Conservation (phyloP, 2,113 vertebrate genomes). For the Hippocampus abdominalis region DNA sequence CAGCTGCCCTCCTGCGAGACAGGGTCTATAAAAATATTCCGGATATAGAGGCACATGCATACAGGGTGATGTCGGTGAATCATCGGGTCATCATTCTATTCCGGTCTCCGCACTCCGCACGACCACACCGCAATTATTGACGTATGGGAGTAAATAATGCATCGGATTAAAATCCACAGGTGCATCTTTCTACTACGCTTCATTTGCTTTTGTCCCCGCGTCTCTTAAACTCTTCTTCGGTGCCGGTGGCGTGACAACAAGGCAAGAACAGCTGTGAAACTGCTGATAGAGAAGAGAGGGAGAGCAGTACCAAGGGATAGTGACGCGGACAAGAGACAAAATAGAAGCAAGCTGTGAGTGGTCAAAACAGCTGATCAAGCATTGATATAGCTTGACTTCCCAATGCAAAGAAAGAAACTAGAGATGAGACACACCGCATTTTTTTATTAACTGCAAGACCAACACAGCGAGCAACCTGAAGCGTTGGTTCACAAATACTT, state of each 20-base stretch:
- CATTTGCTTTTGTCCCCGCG: slow-evolving; percentile 22
- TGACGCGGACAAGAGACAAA: slow-evolving; percentile 47
- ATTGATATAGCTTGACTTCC: slow-evolving; percentile 36
- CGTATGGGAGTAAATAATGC: slow-evolving; percentile 32
- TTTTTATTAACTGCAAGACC: neutral
- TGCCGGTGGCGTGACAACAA: slow-evolving; percentile 47
- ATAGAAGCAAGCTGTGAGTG: slow-evolving; percentile 60
- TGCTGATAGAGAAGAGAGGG: slow-evolving; percentile 33
- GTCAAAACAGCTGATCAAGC: slow-evolving; percentile 71
- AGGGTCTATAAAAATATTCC: slow-evolving; percentile 59
- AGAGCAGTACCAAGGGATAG: slow-evolving; percentile 37
- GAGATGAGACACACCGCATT: slow-evolving; percentile 30
- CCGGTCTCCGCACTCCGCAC: slow-evolving; percentile 30
- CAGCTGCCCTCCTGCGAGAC: slow-evolving; percentile 61
- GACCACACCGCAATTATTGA: slow-evolving; percentile 39
- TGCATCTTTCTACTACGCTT: slow-evolving; percentile 35
- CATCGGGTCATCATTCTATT: slow-evolving; percentile 57
- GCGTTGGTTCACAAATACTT: neutral
- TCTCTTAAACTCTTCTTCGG: slow-evolving; percentile 29
- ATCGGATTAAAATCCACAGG: slow-evolving; percentile 53
- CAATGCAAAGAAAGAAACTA: slow-evolving; percentile 23
- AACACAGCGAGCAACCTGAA: neutral
- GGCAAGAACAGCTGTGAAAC: slow-evolving; percentile 64
- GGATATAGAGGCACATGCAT: slow-evolving; percentile 26
- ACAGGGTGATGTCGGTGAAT: slow-evolving; percentile 19